These are phyloP conservation scores for Vesta saturnalis DNA, from an alignment of 2,888 invertebrate genomes.

Conservation along the genomic window DNA sequence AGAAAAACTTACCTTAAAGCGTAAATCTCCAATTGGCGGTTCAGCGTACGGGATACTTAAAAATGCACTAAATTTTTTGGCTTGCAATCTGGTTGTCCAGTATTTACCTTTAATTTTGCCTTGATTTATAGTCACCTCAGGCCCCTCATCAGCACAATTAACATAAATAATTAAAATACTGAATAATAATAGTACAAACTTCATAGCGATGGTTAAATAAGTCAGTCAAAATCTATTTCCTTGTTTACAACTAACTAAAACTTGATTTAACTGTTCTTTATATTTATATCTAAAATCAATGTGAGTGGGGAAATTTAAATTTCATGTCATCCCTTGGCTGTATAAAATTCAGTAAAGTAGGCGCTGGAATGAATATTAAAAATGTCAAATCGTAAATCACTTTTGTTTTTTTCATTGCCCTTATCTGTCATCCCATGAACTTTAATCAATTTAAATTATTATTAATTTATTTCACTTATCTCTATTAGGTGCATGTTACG, in stretches of 20 bases:
- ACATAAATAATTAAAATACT: constrained; percentile 4
- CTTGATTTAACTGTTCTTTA: constrained; percentile 35
- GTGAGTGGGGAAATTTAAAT: too few species aligned
- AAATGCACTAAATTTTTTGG: constrained; percentile 61
- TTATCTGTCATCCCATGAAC: too few species aligned
- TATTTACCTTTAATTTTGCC: constrained; percentile 25
- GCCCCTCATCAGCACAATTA: constrained; percentile 10
- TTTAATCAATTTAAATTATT: too few species aligned
- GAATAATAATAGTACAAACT: background rate
- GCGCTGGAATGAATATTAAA: too few species aligned
- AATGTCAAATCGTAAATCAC: too few species aligned
- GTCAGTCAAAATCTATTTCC: background rate
- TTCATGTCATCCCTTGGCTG: too few species aligned
- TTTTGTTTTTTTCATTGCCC: too few species aligned
- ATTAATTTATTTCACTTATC: too few species aligned
- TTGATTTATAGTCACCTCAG: constrained; percentile 22
- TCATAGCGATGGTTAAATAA: background rate
- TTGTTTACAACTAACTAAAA: background rate
- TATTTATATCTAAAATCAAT: too few species aligned
- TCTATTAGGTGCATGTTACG: too few species aligned
- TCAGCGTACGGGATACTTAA: constrained; percentile 60
- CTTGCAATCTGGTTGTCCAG: constrained; percentile 64
- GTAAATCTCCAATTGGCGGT: constrained; percentile 55
- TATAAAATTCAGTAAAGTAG: too few species aligned
- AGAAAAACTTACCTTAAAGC: constrained; percentile 58